Percentiles rank a stretch among this genome's conserved stretches.
These are phyloP conservation scores for Labia minor DNA, from an alignment of 2,888 invertebrate genomes.

Conservation along the genomic window DNA sequence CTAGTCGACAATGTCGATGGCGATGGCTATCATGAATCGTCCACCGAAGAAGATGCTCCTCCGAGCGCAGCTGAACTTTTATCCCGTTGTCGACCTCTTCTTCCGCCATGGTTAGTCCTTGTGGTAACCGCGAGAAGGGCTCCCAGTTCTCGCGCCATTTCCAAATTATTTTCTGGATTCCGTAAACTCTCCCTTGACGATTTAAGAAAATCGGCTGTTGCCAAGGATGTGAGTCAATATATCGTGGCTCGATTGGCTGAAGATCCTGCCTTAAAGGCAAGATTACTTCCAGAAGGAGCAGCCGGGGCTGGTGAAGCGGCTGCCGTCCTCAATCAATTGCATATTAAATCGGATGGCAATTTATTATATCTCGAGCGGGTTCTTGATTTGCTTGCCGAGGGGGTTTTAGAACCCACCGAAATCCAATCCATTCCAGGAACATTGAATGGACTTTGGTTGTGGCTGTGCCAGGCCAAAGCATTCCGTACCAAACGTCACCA, in stretches of 20 bases:
- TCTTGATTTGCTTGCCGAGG: slow-evolving; percentile 84
- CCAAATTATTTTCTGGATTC: slow-evolving; percentile 56
- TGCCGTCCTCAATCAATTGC: slow-evolving; percentile 85
- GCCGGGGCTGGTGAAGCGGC: slow-evolving; percentile 57
- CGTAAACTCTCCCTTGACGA: slow-evolving; percentile 88
- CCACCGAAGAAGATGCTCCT: slow-evolving; percentile 19
- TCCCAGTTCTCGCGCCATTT: slow-evolving; percentile 37
- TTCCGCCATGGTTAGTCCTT: slow-evolving; percentile 86
- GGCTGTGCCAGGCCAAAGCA: slow-evolving; percentile 85
- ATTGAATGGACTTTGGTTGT: slow-evolving; percentile 85
- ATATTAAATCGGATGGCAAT: slow-evolving; percentile 93
- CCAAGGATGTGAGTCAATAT: slow-evolving; percentile 90
- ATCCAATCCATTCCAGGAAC: slow-evolving; percentile 92
- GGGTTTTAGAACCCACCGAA: slow-evolving; percentile 80
- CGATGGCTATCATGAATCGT: slow-evolving; percentile 9
- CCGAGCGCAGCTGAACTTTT: slow-evolving; percentile 56
- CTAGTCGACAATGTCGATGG: slow-evolving; percentile 56
- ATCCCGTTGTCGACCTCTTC: slow-evolving; percentile 77
- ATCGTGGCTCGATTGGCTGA: slow-evolving; percentile 81
- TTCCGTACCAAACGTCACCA: background rate
- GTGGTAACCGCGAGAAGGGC: slow-evolving; percentile 65
- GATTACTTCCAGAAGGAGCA: slow-evolving; percentile 30
- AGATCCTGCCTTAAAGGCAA: slow-evolving; percentile 73
- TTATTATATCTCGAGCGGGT: slow-evolving; percentile 79
- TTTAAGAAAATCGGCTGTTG: slow-evolving; percentile 75